Conservation (phyloP, 2,797 vertebrate species). For the Hoplostethus atlanticus region DNA sequence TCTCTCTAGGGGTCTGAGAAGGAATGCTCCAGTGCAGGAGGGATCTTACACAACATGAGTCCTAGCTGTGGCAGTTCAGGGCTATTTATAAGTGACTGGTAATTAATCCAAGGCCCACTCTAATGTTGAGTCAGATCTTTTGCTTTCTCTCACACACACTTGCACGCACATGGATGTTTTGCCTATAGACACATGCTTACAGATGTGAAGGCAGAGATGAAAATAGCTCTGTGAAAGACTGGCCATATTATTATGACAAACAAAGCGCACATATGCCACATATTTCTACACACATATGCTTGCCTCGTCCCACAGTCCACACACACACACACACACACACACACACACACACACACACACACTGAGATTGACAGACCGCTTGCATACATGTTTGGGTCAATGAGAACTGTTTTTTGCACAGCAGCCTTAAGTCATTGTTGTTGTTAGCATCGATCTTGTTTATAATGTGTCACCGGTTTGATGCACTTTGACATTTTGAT, state of each 20-base stretch:
- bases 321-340: constrained; percentile 8
- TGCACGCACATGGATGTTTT: constrained; percentile 48
- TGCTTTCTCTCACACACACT: constrained; percentile 60
- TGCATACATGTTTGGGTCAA: constrained; percentile 50
- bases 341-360: constrained; percentile 11
- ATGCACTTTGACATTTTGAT: constrained; percentile 4
- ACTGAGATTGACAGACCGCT: constrained; percentile 3
- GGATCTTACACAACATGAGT: constrained; percentile 76
- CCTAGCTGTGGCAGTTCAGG: constrained; percentile 64
- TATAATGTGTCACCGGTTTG: neutral
- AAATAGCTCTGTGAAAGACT: constrained; percentile 42
- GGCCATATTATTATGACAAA: constrained; percentile 45
- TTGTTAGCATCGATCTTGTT: constrained; percentile 15
- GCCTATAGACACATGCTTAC: constrained; percentile 49
- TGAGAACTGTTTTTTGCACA: constrained; percentile 35
- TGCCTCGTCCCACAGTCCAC: neutral
- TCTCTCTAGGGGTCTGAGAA: constrained; percentile 62
- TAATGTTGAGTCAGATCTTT: constrained; percentile 69
- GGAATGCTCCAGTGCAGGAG: constrained; percentile 71
- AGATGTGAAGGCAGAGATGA: constrained; percentile 51
- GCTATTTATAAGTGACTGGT: constrained; percentile 82
- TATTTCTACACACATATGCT: constrained; percentile 14
- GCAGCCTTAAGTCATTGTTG: constrained; percentile 24
- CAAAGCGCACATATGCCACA: constrained; percentile 13
- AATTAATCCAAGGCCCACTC: constrained; percentile 81